Evolutionary conservation across 2,888 invertebrate genomes (phyloP).

Genomic region (Eristalinus aeneus): DNA sequence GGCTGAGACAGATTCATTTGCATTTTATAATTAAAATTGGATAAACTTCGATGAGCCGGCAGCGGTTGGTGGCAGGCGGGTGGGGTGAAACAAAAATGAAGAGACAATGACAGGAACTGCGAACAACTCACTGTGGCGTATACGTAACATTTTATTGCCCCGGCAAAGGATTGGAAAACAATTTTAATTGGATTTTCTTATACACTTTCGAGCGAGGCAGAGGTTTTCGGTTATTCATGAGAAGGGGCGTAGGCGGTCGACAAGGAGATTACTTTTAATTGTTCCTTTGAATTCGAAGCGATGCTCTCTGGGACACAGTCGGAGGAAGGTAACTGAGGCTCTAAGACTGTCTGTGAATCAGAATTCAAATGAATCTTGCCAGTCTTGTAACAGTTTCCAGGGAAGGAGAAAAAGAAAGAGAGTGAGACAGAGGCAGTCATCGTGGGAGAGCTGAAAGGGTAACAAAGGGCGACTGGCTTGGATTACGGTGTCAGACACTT

Average conservation of each 20-base stretch:
- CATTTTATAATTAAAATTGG: conserved; percentile 62
- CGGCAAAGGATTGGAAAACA: conserved; percentile 10
- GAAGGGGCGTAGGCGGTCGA: background rate
- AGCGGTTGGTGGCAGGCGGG: background rate
- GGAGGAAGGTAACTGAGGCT: background rate
- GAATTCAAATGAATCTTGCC: background rate
- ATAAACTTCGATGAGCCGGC: conserved; percentile 21
- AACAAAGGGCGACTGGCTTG: background rate
- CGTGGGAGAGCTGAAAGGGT: too few species aligned
- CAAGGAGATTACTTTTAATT: conserved; percentile 22
- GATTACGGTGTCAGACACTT: background rate
- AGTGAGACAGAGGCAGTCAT: too few species aligned
- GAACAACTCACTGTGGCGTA: conserved; percentile 1
- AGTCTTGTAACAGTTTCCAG: background rate
- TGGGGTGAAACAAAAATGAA: background rate
- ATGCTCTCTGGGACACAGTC: background rate
- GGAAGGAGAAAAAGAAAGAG: background rate
- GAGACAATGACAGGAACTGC: background rate
- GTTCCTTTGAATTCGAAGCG: conserved; percentile 2
- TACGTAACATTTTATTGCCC: conserved; percentile 24
- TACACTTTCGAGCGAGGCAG: conserved; percentile 2
- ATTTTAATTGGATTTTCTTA: conserved; percentile 35
- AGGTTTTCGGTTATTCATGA: background rate
- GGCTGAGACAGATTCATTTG: conserved; percentile 33
- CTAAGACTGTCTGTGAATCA: background rate